These are phyloP conservation scores for Thalassaphorura encarpata DNA, from an alignment of 1,140 invertebrate genomes.

Conservation along the genomic window DNA sequence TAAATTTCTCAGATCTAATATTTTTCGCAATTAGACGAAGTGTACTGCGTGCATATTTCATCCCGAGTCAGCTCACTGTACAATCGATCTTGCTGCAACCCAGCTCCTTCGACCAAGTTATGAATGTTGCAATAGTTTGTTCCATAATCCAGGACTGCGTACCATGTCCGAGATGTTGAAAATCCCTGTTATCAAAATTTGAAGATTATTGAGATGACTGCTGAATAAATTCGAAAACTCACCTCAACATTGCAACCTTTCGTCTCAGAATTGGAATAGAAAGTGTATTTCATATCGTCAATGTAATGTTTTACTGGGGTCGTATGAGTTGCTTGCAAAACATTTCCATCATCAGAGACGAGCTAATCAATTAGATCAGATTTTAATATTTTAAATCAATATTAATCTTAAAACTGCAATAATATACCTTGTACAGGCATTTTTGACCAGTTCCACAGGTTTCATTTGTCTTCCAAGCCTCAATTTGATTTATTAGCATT, in stretches of 20 bases:
- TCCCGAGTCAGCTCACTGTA: slow-evolving; percentile 40
- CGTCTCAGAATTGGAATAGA: slow-evolving; percentile 28
- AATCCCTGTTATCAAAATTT: slow-evolving; percentile 35
- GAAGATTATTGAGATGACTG: not conserved
- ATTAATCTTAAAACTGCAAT: not conserved
- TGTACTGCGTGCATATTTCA: slow-evolving; percentile 42
- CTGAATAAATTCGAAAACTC: slow-evolving; percentile 10
- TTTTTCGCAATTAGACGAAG: slow-evolving; percentile 39
- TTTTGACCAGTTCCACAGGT: slow-evolving; percentile 38
- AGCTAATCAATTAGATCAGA: slow-evolving; percentile 22
- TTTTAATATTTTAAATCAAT: slow-evolving; percentile 1
- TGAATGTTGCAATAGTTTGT: slow-evolving; percentile 47
- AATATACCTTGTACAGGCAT: slow-evolving; percentile 38
- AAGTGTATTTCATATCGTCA: slow-evolving; percentile 40
- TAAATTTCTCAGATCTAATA: too few species aligned
- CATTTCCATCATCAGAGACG: slow-evolving; percentile 24
- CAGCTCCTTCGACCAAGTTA: slow-evolving; percentile 41
- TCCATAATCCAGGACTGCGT: slow-evolving; percentile 42
- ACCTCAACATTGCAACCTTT: slow-evolving; percentile 38
- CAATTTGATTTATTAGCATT: slow-evolving; percentile 29
- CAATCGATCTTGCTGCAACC: slow-evolving; percentile 34
- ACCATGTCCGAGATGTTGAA: slow-evolving; percentile 41
- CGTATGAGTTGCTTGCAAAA: slow-evolving; percentile 37
- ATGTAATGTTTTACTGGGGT: slow-evolving; percentile 39
- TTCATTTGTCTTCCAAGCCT: slow-evolving; percentile 34